phyloP scores from a whole-genome alignment of 92 coral and sea anemone genomes.

The Porites lobata region DNA sequence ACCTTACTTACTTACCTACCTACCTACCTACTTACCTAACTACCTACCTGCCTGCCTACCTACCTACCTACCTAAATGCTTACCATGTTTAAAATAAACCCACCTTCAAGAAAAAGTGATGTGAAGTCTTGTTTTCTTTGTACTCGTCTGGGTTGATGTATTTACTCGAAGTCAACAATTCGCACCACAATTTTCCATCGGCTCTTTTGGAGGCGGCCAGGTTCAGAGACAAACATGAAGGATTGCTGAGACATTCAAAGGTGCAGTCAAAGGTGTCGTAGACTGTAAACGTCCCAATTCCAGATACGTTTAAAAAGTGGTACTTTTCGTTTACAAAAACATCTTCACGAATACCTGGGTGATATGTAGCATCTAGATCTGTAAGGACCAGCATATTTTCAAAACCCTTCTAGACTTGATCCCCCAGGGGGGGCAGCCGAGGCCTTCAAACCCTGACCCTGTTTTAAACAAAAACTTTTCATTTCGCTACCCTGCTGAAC shows the following conservation, averaged over 20 bases:
- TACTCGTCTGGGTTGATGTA: not conserved
- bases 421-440: no score
- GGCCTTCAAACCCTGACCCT: no score
- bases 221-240: not conserved
- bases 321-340: not conserved
- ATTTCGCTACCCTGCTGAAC: no score
- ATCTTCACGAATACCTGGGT: not conserved
- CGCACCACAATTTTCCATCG: constrained; percentile 4
- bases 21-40: no score
- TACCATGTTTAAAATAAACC: not conserved
- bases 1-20: no score
- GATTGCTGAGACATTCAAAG: not conserved
- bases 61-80: no score
- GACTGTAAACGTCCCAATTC: not conserved
- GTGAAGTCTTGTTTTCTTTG: not conserved
- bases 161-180: not conserved
- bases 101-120: not conserved
- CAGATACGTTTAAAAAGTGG: not conserved
- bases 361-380: not conserved
- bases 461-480: no score
- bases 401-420: no score
- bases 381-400: not conserved
- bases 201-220: not conserved
- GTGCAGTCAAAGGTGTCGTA: constrained; percentile 8
- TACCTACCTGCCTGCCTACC: no score